Percentiles rank a stretch among this genome's conserved stretches.
Evolutionary conservation across 1,140 invertebrate species (phyloP).

Genomic region (Scaptomyza graminum): DNA sequence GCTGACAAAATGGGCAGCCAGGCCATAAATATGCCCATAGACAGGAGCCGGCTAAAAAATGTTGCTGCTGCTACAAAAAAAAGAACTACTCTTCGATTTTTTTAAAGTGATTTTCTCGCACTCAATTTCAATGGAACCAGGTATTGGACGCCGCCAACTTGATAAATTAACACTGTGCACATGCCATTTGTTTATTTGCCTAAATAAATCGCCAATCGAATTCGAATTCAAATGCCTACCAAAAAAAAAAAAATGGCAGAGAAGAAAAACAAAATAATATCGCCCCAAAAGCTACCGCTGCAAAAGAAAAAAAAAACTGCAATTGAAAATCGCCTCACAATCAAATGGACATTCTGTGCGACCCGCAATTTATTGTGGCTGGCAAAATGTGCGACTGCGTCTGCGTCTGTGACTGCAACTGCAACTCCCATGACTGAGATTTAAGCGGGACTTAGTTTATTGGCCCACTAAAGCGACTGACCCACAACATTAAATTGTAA

Average conservation of each 20-base stretch:
- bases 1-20: conserved; percentile 70
- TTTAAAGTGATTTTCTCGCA: conserved; percentile 77
- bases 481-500: conserved; percentile 82
- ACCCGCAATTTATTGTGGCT: conserved; percentile 69
- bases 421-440: conserved; percentile 30
- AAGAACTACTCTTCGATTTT: conserved; percentile 26
- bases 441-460: conserved; percentile 69
- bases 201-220: conserved; percentile 74
- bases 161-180: conserved; percentile 80
- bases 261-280: no score
- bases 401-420: conserved; percentile 3
- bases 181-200: conserved; percentile 80
- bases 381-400: conserved; percentile 32
- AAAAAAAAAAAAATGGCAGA: conserved; percentile 11
- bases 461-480: conserved; percentile 77
- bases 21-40: conserved; percentile 64
- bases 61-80: not conserved
- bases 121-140: conserved; percentile 62
- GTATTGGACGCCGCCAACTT: conserved; percentile 44
- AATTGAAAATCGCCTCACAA: conserved; percentile 70
- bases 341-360: conserved; percentile 67
- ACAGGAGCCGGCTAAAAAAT: conserved; percentile 28
- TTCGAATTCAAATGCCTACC: conserved; percentile 47
- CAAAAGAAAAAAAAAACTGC: conserved; percentile 8
- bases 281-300: conserved; percentile 56